Conservation (phyloP, 2,797 vertebrate species). For the Pachyuromys duprasi region DNA sequence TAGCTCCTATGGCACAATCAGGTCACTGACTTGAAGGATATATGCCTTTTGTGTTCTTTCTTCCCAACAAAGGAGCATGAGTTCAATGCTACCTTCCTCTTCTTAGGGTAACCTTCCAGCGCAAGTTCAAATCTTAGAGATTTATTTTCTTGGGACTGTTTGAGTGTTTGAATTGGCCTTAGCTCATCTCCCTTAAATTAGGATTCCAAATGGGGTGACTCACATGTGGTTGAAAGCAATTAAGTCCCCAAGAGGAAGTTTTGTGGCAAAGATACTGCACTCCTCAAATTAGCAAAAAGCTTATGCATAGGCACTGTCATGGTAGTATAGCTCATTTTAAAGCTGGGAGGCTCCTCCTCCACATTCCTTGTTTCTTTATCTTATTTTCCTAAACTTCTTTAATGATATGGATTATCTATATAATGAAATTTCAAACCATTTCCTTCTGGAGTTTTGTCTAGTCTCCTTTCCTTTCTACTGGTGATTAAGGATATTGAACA, state of each 20-base stretch:
- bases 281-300: not conserved
- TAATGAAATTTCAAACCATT: not conserved
- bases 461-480: not conserved
- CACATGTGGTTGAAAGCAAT: constrained; percentile 53
- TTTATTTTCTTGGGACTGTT: not conserved
- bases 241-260: not conserved
- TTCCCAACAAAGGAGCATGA: not conserved
- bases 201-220: constrained; percentile 57
- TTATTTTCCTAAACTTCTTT: not conserved
- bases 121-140: not conserved
- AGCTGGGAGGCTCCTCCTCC: not conserved
- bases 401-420: not conserved
- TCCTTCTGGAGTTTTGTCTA: not conserved
- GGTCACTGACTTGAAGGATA: not conserved
- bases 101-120: not conserved
- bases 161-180: not conserved
- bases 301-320: not conserved
- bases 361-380: not conserved
- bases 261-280: not conserved
- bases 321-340: not conserved
- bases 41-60: not conserved
- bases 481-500: not conserved
- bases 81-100: not conserved
- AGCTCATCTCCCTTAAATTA: constrained; percentile 40
- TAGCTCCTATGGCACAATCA: not conserved